Evolutionary conservation across 2,888 invertebrate genomes (phyloP).

Genomic region (Tineola bisselliella): DNA sequence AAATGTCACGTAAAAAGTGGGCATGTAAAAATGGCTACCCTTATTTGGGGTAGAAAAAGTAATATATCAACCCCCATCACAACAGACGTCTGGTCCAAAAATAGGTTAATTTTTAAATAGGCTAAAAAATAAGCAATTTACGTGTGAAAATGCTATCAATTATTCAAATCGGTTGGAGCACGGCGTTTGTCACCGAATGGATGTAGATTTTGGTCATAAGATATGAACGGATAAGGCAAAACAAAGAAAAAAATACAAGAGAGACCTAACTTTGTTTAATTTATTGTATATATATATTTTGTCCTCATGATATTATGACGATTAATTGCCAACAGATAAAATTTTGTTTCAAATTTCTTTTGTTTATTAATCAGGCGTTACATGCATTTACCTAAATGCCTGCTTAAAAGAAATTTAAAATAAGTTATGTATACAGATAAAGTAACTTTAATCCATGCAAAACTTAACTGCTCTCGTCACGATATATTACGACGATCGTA

Average conservation of each 20-base stretch:
- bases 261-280: no score
- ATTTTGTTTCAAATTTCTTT: no score
- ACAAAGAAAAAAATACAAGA: background rate
- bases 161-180: constrained; percentile 10
- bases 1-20: background rate
- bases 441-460: background rate
- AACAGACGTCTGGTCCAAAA: constrained; percentile 7
- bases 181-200: constrained; percentile 9
- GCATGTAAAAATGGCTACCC: background rate
- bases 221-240: background rate
- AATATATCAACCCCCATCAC: constrained; percentile 9
- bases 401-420: no score
- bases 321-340: no score
- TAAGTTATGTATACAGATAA: no score
- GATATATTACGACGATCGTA: constrained; percentile 1
- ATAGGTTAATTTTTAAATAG: constrained; percentile 14
- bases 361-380: no score
- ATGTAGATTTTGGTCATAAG: constrained; percentile 6
- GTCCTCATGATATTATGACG: no score
- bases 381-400: no score
- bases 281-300: no score
- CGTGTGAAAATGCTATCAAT: constrained; percentile 11
- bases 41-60: background rate
- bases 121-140: constrained; percentile 13
- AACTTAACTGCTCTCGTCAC: background rate